phyloP scores from a whole-genome alignment of 64 coral and sea anemone species.

The Actinia tenebrosa region DNA sequence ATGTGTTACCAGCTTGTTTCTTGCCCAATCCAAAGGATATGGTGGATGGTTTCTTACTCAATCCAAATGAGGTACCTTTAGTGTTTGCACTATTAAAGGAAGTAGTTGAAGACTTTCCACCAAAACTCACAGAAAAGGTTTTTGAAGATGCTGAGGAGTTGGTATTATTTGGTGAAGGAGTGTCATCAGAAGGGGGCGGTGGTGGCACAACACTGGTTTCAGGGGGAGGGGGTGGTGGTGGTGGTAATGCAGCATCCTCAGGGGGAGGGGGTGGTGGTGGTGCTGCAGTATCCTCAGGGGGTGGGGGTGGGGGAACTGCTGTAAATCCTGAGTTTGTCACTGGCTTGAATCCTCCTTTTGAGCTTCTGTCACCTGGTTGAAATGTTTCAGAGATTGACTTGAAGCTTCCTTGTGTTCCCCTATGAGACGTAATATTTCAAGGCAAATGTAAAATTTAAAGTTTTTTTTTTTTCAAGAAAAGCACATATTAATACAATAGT shows the following conservation, averaged over 20 bases:
- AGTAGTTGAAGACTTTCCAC: not conserved
- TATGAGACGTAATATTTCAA: not conserved
- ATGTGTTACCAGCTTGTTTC: constrained; percentile 40
- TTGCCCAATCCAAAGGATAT: constrained; percentile 58
- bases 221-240: constrained; percentile 32
- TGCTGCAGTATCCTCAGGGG: constrained; percentile 26
- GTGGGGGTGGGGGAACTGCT: constrained; percentile 61
- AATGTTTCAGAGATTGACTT: constrained; percentile 1
- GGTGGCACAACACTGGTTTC: not conserved
- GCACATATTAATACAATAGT: too few species aligned
- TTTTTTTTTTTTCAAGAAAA: too few species aligned
- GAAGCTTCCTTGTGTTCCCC: not conserved
- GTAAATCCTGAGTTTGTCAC: constrained; percentile 48
- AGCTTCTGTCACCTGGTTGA: not conserved
- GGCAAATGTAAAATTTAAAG: too few species aligned
- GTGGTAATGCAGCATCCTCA: constrained; percentile 26
- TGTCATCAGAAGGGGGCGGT: constrained; percentile 22
- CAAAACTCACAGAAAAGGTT: constrained; percentile 19
- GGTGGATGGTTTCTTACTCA: constrained; percentile 28
- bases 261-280: constrained; percentile 55
- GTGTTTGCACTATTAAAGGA: not conserved
- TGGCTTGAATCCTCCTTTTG: constrained; percentile 88
- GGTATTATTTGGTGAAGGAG: not conserved
- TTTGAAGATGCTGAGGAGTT: constrained; percentile 49
- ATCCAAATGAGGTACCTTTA: constrained; percentile 14